A percentile compares a stretch with the other conserved stretches of the same genome.
Conservation (phyloP, 2,888 invertebrate species). For the Hypercompe scribonia region DNA sequence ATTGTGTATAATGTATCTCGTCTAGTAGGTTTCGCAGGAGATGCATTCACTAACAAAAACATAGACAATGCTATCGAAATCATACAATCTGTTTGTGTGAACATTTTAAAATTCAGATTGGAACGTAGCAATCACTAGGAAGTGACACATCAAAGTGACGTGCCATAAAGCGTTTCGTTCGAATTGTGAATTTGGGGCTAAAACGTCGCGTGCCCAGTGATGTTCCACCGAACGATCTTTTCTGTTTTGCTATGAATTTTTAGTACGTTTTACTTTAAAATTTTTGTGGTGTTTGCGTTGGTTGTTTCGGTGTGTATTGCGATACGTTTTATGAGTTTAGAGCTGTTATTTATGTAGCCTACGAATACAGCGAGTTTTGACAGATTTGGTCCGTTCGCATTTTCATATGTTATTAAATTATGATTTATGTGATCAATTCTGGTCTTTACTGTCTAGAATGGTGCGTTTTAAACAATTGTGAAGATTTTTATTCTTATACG, state of each 20-base stretch:
- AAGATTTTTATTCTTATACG: background rate
- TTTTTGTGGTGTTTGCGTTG: slow-evolving; percentile 25
- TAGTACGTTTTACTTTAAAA: slow-evolving; percentile 38
- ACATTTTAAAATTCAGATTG: slow-evolving; percentile 66
- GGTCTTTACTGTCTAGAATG: background rate
- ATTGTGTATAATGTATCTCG: too few relatives aligned
- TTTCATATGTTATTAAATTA: background rate
- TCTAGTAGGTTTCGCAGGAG: slow-evolving; percentile 1
- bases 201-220: slow-evolving; percentile 47
- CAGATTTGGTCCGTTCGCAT: slow-evolving; percentile 3
- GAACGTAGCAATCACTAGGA: slow-evolving; percentile 61
- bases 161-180: slow-evolving; percentile 62
- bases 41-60: slow-evolving; percentile 32
- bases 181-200: slow-evolving; percentile 57
- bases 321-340: slow-evolving; percentile 9
- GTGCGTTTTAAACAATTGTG: background rate
- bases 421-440: background rate
- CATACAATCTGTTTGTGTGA: slow-evolving; percentile 67
- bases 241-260: slow-evolving; percentile 47
- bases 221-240: slow-evolving; percentile 30
- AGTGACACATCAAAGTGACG: slow-evolving; percentile 71
- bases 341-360: background rate
- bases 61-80: slow-evolving; percentile 53
- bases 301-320: slow-evolving; percentile 21
- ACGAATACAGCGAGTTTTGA: background rate